Evolutionary conservation across 1,140 invertebrate species (phyloP), one percentile per base, ranked within the genome.

Genomic region (Macrobrachium nipponense): DNA sequence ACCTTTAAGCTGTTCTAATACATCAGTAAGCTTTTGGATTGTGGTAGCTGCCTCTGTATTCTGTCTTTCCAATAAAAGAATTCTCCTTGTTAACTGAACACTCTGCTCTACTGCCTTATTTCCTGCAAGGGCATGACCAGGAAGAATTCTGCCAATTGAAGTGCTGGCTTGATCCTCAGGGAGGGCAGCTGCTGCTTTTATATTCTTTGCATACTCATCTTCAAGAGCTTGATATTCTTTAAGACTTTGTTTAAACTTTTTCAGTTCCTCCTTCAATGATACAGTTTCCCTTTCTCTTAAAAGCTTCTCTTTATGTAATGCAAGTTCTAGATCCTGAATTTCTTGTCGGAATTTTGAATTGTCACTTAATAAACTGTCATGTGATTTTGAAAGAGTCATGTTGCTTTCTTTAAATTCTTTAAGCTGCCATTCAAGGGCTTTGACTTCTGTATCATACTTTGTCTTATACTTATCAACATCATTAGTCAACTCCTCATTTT

Each of bases 11-110:
- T 88, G 83, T 11, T 88, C 87, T 76, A 88, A 44, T 60, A 82
- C 82, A 44, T 85, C 83, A 27, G 79, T 85, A 23, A 88, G 73
- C 58, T 88, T 79, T 27, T 82, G 70, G 23, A 88, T 86, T n/a
- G 83, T 86, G 58, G 78, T 86, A 61, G 77, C 82, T 23, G 87
- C 87, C 14, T 88, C 87, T 6, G 73, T 77, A 82, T 86, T 86
- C 66, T 88, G 72, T 51, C 87, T 66, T 78, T 88, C 79, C 51
- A 88, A 51, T 15, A 68, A 44, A 2, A 88, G 80, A 58, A 88
- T 79, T 78, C 80, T 66, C 59, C 83, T 86, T 15, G 82, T 88
- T 5, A 88, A 83, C n/a, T 86, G 72, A 18, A 88, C 78, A 59
- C 73, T 82, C 36, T 81, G 87, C 18, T 81, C 83, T 23, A 88